Conservation (phyloP, 2,797 vertebrate genomes). For the Chaetophractus vellerosus region DNA sequence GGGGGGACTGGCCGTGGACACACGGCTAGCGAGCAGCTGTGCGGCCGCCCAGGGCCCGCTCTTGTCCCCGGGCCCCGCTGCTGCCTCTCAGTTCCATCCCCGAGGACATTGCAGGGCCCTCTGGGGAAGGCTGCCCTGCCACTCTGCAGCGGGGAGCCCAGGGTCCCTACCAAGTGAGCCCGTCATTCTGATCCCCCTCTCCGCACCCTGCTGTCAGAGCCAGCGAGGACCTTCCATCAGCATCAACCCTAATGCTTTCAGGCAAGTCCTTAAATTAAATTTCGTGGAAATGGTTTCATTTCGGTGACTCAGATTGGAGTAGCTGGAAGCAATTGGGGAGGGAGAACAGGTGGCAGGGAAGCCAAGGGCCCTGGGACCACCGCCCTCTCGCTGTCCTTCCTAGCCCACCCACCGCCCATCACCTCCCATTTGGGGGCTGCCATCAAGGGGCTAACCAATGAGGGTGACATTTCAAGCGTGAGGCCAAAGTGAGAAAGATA, state of each 20-base stretch:
- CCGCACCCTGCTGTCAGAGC: rapidly evolving
- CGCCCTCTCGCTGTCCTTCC: background rate
- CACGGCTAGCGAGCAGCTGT: rapidly evolving
- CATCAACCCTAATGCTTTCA: background rate
- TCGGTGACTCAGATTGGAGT: background rate
- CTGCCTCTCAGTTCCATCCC: background rate
- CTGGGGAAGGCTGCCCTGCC: background rate
- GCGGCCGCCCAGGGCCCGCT: rapidly evolving
- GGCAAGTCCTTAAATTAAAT: constrained; percentile 21
- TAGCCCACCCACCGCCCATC: background rate
- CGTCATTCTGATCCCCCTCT: background rate
- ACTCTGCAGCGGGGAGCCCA: no score
- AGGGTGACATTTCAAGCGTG: background rate
- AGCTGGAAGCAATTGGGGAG: background rate
- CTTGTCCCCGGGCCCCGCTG: background rate
- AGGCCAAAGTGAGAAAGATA: background rate
- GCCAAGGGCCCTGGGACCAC: rapidly evolving
- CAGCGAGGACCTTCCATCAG: background rate
- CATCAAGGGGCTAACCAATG: background rate
- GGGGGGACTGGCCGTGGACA: rapidly evolving
- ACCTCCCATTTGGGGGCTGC: background rate
- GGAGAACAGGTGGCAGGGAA: background rate
- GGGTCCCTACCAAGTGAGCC: background rate
- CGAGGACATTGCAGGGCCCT: background rate
- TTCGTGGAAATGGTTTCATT: background rate